Conservation (phyloP, 2,888 invertebrate species). For the Aphidius colemani region DNA sequence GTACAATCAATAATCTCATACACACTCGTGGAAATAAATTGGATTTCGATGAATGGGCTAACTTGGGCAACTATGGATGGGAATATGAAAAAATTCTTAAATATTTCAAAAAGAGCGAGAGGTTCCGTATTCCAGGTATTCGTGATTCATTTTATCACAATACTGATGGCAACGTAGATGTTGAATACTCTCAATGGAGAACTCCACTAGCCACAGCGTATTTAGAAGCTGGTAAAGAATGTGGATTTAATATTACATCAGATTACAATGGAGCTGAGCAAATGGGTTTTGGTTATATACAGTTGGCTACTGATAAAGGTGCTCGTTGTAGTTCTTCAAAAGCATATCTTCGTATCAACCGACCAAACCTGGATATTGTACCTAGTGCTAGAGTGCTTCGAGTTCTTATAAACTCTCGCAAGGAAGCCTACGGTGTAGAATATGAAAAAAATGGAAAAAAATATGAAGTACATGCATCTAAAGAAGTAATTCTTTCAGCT, state of each 20-base stretch:
- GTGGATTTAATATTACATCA: slow-evolving; percentile 52
- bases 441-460: slow-evolving; percentile 64
- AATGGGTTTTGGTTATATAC: slow-evolving; percentile 63
- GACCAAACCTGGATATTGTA: slow-evolving; percentile 52
- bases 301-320: slow-evolving; percentile 63
- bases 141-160: slow-evolving; percentile 60
- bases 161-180: slow-evolving; percentile 53
- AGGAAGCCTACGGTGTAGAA: slow-evolving; percentile 51
- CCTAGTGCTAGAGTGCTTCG: slow-evolving; percentile 49
- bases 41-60: slow-evolving; percentile 39
- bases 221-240: slow-evolving; percentile 52
- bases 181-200: slow-evolving; percentile 56
- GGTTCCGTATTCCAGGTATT: slow-evolving; percentile 34
- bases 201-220: slow-evolving; percentile 53
- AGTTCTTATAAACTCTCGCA: slow-evolving; percentile 47
- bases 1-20: slow-evolving; percentile 55
- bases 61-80: slow-evolving; percentile 38
- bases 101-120: slow-evolving; percentile 37
- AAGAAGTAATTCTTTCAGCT: slow-evolving; percentile 69
- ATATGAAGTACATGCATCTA: slow-evolving; percentile 63
- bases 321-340: slow-evolving; percentile 63
- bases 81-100: slow-evolving; percentile 37
- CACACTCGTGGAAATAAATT: slow-evolving; percentile 46
- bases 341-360: slow-evolving; percentile 63
- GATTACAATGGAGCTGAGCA: slow-evolving; percentile 62